A percentile compares a stretch with the other conserved stretches of the same genome.
Evolutionary conservation across 1,140 invertebrate genomes (phyloP).

Genomic region (Trichonephila inaurata): DNA sequence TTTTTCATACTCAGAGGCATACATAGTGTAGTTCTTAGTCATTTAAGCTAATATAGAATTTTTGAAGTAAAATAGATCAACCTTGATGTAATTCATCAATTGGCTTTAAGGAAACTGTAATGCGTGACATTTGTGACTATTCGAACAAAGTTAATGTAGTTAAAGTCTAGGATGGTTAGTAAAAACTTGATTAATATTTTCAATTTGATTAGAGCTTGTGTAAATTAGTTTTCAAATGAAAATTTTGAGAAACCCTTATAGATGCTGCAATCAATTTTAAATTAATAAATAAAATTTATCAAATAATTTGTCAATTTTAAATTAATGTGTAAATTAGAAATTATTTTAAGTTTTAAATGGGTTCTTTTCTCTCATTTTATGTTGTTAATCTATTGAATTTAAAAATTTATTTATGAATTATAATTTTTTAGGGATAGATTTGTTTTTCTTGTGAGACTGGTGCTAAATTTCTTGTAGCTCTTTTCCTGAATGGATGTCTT

Average conservation of each 20-base stretch:
- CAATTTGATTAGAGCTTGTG: background rate
- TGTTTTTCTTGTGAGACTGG: constrained; percentile 58
- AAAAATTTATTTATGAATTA: background rate
- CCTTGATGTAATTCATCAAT: constrained; percentile 52
- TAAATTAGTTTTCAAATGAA: background rate
- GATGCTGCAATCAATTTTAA: background rate
- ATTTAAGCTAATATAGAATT: constrained; percentile 69
- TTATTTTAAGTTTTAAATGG: constrained; percentile 16
- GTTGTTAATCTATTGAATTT: background rate
- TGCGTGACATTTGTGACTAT: background rate
- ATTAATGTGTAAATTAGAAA: background rate
- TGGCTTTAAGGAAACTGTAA: constrained; percentile 39
- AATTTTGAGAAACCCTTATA: constrained; percentile 9
- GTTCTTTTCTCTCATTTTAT: background rate
- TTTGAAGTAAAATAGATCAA: constrained; percentile 68
- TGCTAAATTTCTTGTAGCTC: constrained; percentile 75
- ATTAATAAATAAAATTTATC: background rate
- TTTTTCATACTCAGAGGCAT: constrained; percentile 76
- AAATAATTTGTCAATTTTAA: background rate
- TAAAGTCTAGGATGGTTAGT: background rate
- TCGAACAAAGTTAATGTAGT: constrained; percentile 36
- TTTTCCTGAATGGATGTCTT: constrained; percentile 71
- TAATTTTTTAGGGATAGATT: background rate
- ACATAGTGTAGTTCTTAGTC: constrained; percentile 66
- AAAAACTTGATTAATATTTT: background rate